Conservation (phyloP, 2,797 vertebrate species). For the Scarus forsteni region DNA sequence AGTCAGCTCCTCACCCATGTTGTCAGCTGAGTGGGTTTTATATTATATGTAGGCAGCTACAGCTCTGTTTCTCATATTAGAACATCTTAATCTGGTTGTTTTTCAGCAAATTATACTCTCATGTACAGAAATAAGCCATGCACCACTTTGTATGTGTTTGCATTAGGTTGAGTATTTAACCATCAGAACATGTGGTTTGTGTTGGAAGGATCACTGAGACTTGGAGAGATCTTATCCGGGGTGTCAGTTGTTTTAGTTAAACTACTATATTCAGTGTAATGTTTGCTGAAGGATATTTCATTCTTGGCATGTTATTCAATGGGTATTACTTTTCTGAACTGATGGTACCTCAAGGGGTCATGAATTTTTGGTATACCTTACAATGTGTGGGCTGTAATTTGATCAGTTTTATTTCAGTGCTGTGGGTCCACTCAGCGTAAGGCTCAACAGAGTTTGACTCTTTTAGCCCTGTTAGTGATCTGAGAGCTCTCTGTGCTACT, state of each 20-base stretch:
- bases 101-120: slow-evolving; percentile 15
- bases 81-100: slow-evolving; percentile 38
- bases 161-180: slow-evolving; percentile 17
- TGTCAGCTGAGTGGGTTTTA: slow-evolving; percentile 32
- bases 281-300: neutral
- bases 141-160: slow-evolving; percentile 10
- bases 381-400: neutral
- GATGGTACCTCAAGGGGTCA: neutral
- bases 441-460: neutral
- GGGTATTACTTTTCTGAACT: neutral
- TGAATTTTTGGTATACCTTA: neutral
- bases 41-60: slow-evolving; percentile 47
- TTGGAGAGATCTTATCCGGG: slow-evolving; percentile 3
- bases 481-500: neutral
- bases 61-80: slow-evolving; percentile 33
- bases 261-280: neutral
- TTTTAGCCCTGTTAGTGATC: too few species aligned
- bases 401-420: neutral
- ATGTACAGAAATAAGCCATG: slow-evolving; percentile 8
- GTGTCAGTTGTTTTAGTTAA: neutral
- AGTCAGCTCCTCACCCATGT: slow-evolving; percentile 35
- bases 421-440: neutral
- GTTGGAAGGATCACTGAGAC: slow-evolving; percentile 29
- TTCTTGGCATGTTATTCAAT: neutral
- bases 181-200: slow-evolving; percentile 32